A percentile compares a stretch with the other conserved stretches of the same genome.
Evolutionary conservation across 2,797 vertebrate genomes (phyloP).

Genomic region (Ambastaia sidthimunki): DNA sequence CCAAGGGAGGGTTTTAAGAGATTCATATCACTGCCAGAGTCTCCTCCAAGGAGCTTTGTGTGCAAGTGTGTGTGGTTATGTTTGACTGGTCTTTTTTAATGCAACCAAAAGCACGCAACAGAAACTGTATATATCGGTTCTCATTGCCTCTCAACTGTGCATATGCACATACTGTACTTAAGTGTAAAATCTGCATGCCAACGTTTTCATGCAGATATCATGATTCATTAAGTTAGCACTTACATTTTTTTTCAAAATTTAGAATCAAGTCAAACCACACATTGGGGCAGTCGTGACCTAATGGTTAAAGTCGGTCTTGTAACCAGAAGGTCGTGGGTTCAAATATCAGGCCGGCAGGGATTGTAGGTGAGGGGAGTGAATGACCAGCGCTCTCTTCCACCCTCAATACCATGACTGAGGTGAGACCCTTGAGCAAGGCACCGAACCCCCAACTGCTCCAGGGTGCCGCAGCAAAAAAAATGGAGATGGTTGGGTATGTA

Average conservation of each 20-base stretch:
- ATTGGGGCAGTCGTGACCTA: too few relatives aligned
- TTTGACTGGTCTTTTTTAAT: constrained; percentile 33
- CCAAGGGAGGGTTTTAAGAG: constrained; percentile 82
- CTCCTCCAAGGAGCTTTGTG: constrained; percentile 71
- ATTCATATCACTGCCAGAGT: constrained; percentile 75
- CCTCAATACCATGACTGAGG: too few relatives aligned
- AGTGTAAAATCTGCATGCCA: neutral
- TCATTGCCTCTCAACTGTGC: neutral
- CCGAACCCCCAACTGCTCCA: too few relatives aligned
- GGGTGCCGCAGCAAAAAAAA: too few relatives aligned
- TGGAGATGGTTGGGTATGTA: neutral
- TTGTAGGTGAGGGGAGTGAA: too few relatives aligned
- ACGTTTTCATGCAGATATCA: neutral
- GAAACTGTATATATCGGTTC: neutral
- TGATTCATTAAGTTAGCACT: neutral
- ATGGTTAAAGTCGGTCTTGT: too few relatives aligned
- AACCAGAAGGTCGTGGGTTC: too few relatives aligned
- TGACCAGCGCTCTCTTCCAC: too few relatives aligned
- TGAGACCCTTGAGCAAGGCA: too few relatives aligned
- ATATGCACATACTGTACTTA: neutral
- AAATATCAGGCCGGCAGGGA: too few relatives aligned
- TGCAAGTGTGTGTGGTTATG: constrained; percentile 28
- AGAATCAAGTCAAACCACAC: neutral
- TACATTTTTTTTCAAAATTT: neutral
- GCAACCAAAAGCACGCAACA: constrained; percentile 12